Evolutionary conservation across 1,140 invertebrate species (phyloP), one percentile per base, ranked within the genome.

Genomic region (Drosophila auraria): DNA sequence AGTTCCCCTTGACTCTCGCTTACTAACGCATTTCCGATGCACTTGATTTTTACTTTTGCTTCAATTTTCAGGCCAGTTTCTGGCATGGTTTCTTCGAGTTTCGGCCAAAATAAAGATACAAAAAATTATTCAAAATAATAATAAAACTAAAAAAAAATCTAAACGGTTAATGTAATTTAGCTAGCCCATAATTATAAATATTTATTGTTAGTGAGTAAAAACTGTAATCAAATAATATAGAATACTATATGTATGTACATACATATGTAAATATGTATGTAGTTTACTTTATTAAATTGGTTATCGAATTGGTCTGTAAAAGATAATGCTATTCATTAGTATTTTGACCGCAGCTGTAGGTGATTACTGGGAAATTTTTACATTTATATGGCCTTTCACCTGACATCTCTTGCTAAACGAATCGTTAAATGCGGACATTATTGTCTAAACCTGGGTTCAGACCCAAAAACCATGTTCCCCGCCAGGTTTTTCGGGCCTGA

Each of bases 381-480:
- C 38, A 40, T 6, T 1, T n/a, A 17, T 11, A n/a, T 36, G 27
- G 11, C 20, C 49, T 65, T 50, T 47, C 80, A 83, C 80, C 80
- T 76, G 80, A 45, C 38, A 44, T 38, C 11, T 70, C 65, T 69
- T 72, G 70, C 69, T 69, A 69, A 87, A 56, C 70, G 79, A 71
- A 82, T 82, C 79, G 70, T 82, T 82, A 80, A 86, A 75, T 54
- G 50, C 58, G 40, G 30, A 63, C 78, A 70, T 86, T 74, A 83
- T 77, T 27, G 54, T 75, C 63, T 65, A 71, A 76, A 54, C 51
- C 64, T 57, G 45, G n/a, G 27, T 59, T 49, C 30, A 57, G n/a
- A 47, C 38, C 17, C 23, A 25, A 36, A 47, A 60, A 36, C 17
- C 14, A 59, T 68, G 25, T 60, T 64, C 17, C 49, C 15, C 40